Percentiles rank a stretch among this genome's conserved stretches.
phyloP scores from a whole-genome alignment of 2,797 vertebrate genomes.

The Lateolabrax maculatus region DNA sequence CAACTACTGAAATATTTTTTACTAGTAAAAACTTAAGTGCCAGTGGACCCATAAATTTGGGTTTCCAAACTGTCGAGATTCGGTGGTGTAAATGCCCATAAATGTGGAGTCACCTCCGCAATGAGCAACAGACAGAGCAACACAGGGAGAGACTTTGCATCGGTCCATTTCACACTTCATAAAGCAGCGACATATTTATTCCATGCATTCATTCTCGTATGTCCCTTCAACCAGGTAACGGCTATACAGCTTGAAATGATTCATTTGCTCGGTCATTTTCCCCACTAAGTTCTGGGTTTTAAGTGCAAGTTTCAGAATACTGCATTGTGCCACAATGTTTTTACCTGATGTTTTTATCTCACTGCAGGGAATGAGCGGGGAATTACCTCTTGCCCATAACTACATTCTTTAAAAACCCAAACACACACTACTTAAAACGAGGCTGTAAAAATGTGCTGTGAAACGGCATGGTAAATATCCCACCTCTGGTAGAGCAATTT shows the following conservation, averaged over 20 bases:
- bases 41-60: conserved; percentile 68
- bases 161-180: conserved; percentile 82
- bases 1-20: conserved; percentile 67
- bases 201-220: conserved; percentile 72
- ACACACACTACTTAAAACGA: conserved; percentile 56
- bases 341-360: conserved; percentile 68
- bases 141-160: conserved; percentile 59
- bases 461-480: conserved; percentile 66
- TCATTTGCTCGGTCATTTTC: conserved; percentile 71
- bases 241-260: conserved; percentile 68
- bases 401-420: conserved; percentile 64
- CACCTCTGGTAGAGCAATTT: conserved; percentile 61
- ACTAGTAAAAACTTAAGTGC: conserved; percentile 66
- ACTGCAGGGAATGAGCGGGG: conserved; percentile 62
- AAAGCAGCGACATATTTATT: conserved; percentile 79
- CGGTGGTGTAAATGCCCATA: conserved; percentile 67
- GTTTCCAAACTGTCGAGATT: conserved; percentile 65
- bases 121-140: conserved; percentile 68
- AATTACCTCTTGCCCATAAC: conserved; percentile 64
- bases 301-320: conserved; percentile 62
- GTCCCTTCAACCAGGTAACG: conserved; percentile 65
- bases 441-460: conserved; percentile 64
- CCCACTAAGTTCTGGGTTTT: conserved; percentile 57
- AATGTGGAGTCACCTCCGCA: conserved; percentile 77
- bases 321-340: conserved; percentile 58